phyloP scores from a whole-genome alignment of 2,888 invertebrate genomes.

The Zygaena filipendulae region DNA sequence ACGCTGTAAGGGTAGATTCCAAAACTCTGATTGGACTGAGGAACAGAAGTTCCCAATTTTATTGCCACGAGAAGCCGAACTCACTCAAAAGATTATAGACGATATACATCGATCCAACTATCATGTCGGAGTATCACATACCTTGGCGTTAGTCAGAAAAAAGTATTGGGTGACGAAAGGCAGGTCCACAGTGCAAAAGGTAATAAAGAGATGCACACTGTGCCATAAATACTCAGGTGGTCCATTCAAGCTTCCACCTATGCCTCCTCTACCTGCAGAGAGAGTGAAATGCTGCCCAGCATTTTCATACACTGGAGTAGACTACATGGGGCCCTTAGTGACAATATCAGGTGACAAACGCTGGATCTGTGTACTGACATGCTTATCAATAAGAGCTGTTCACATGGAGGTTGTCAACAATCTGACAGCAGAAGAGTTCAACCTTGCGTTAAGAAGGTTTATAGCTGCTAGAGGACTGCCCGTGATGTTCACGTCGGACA shows the following conservation, averaged over 20 bases:
- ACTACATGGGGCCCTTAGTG: slow-evolving; percentile 15
- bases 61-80: too few relatives aligned
- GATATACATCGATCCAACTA: too few relatives aligned
- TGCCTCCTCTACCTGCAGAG: slow-evolving; percentile 17
- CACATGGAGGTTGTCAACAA: slow-evolving; percentile 19
- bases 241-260: slow-evolving; percentile 17
- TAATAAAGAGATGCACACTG: slow-evolving; percentile 9
- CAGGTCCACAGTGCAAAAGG: too few relatives aligned
- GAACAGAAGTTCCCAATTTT: too few relatives aligned
- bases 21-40: too few relatives aligned
- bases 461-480: slow-evolving; percentile 10
- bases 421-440: slow-evolving; percentile 16
- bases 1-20: too few relatives aligned
- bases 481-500: slow-evolving; percentile 13
- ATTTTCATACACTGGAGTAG: slow-evolving; percentile 15
- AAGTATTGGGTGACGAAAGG: too few relatives aligned
- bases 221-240: slow-evolving; percentile 19
- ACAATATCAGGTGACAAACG: slow-evolving; percentile 12
- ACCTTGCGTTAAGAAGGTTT: slow-evolving; percentile 15
- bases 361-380: slow-evolving; percentile 15
- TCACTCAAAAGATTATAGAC: too few relatives aligned
- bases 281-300: slow-evolving; percentile 15
- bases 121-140: too few relatives aligned
- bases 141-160: too few relatives aligned
- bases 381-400: slow-evolving; percentile 17